Conservation (phyloP, 2,888 invertebrate genomes). For the Rotaria sp. region DNA sequence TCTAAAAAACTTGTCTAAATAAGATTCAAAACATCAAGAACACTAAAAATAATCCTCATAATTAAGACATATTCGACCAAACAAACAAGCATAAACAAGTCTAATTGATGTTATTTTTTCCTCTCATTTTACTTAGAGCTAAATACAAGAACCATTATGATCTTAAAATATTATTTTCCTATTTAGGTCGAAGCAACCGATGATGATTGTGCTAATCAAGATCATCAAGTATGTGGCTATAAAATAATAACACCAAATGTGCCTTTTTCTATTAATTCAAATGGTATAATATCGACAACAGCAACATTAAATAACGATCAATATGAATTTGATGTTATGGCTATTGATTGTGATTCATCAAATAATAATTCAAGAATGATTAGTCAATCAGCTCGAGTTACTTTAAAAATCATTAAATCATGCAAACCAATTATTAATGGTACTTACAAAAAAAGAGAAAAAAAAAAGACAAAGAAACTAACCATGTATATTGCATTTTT, state of each 20-base stretch:
- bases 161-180: not conserved
- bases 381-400: not conserved
- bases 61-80: no score
- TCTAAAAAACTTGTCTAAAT: no score
- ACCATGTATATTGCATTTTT: not conserved
- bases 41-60: no score
- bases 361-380: not conserved
- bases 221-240: not conserved
- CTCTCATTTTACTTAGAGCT: no score
- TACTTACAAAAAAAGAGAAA: not conserved
- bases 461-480: not conserved
- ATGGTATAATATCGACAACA: not conserved
- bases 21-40: no score
- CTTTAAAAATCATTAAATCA: not conserved
- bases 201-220: conserved; percentile 3
- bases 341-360: not conserved
- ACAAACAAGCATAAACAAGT: no score
- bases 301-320: not conserved
- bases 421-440: not conserved
- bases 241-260: not conserved
- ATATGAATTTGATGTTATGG: conserved; percentile 13
- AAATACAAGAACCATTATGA: no score
- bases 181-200: conserved; percentile 12
- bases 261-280: not conserved
- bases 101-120: no score